Conservation (phyloP, 2,113 vertebrate species). For the Ardeotis arabs region DNA sequence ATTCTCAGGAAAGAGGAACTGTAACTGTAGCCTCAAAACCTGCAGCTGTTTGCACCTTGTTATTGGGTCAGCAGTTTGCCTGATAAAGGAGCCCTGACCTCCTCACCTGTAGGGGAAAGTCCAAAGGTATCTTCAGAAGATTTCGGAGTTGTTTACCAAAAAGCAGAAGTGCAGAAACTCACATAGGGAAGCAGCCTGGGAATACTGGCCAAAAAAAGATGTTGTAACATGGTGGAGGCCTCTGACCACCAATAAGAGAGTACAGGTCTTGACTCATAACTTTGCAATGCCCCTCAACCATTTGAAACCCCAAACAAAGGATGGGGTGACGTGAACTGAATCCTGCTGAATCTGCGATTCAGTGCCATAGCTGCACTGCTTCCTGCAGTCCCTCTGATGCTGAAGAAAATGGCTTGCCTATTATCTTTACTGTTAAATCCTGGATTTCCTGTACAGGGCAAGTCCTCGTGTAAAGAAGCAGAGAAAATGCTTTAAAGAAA, state of each 20-base stretch:
- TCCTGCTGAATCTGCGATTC: neutral
- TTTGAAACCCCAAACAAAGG: neutral
- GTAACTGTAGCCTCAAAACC: neutral
- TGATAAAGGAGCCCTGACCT: slow-evolving; percentile 8
- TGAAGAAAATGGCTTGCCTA: slow-evolving; percentile 14
- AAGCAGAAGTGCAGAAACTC: neutral
- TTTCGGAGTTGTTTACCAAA: neutral
- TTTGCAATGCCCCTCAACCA: neutral
- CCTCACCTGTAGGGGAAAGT: neutral
- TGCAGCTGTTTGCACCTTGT: neutral
- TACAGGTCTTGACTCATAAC: neutral
- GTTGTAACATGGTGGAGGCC: neutral
- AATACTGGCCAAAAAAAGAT: neutral
- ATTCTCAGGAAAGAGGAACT: neutral
- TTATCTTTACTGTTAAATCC: slow-evolving; percentile 41
- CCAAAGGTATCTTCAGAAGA: neutral
- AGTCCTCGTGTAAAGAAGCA: neutral
- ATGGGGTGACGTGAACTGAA: neutral
- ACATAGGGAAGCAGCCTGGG: neutral
- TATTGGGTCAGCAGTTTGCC: neutral
- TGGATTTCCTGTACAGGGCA: slow-evolving; percentile 42
- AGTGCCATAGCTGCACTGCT: neutral
- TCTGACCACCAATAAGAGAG: neutral
- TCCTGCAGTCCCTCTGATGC: slow-evolving; percentile 13
- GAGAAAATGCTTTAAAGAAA: slow-evolving; percentile 30